Evolutionary conservation across 2,113 vertebrate genomes (phyloP).

Genomic region (Serranochromis macrocephalus): DNA sequence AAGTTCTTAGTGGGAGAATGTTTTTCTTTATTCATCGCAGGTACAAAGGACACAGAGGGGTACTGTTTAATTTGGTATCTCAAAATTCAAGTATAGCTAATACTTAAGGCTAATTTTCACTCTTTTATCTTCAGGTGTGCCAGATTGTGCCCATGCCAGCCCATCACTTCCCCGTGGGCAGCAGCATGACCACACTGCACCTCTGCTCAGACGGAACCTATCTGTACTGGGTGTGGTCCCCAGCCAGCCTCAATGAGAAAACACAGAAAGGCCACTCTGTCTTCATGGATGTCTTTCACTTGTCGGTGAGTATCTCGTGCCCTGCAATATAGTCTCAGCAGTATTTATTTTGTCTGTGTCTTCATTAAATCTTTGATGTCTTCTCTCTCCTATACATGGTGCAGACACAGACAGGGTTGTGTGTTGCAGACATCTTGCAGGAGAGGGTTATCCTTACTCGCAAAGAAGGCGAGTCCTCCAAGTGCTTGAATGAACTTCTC

Average conservation of each 20-base stretch:
- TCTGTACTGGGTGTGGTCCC: slow-evolving; percentile 98
- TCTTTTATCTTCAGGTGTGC: slow-evolving; percentile 74
- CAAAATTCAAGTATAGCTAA: neutral
- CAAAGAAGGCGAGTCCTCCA: slow-evolving; percentile 97
- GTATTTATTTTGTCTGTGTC: neutral
- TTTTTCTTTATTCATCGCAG: neutral
- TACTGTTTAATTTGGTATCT: neutral
- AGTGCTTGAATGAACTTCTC: slow-evolving; percentile 98
- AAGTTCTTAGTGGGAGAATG: neutral
- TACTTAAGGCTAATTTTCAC: neutral
- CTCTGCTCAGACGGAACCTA: slow-evolving; percentile 95
- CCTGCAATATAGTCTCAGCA: neutral
- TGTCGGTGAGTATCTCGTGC: slow-evolving; percentile 72
- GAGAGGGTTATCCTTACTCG: slow-evolving; percentile 90
- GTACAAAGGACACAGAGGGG: neutral
- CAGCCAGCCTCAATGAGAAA: slow-evolving; percentile 95
- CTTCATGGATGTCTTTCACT: slow-evolving; percentile 96
- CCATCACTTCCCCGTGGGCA: slow-evolving; percentile 91
- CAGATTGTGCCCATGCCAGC: slow-evolving; percentile 89
- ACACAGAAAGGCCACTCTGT: slow-evolving; percentile 97
- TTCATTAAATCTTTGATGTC: neutral
- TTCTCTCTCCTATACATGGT: neutral
- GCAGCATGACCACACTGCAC: slow-evolving; percentile 92
- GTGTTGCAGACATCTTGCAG: slow-evolving; percentile 82
- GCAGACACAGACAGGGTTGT: slow-evolving; percentile 84